Base-by-base conservation (phyloP, 2,888 invertebrate species). In the Glyphotaelius pellucidus region DNA sequence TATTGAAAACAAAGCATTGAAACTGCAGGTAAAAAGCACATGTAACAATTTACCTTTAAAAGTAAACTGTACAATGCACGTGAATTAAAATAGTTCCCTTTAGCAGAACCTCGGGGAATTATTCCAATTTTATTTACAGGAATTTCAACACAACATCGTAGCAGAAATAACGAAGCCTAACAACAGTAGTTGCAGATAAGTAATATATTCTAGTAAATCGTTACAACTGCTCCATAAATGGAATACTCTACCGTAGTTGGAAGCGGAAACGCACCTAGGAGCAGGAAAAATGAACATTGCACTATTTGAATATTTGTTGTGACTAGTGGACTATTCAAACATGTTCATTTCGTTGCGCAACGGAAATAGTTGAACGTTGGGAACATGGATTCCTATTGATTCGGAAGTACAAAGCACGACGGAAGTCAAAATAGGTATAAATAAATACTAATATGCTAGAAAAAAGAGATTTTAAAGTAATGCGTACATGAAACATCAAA, bases 161-260 rank as follows among this genome's bases (percentile, higher is more conserved):
- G 38, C 14, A 42, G 38, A 30, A 86, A 86, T 42, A 86, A 42
- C 38, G 85, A 12, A 86, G 85, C 81, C 9, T 81, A 81, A 81
- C 81, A 15, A 81, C 81, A 31, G 32, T 32, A 81, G 31, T 31
- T 15, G 32, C 81, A 67, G 25, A 67, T 67, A 25, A 67, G 81
- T 81, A 81, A 2, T 42, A 15, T 30, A 38, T 86, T 42, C 47
- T 25, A 86, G 38, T 15, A 42, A 86, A 86, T n/a, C 30, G 85
- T 38, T 42, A 83, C 83, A 86, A 86, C 85, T 42, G 42, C 12
- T 86, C 85, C 47, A 86, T 86, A 86, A 86, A 86, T 30, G 38
- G 85, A 86, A 86, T 38, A 83, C 32, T 83, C 14, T 12, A 15
- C 15, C 35, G 14, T 25, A n/a, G 42, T 86, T 42, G 42, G 85